phyloP scores from a whole-genome alignment of 2,888 invertebrate genomes.

The Aethes cnicana region DNA sequence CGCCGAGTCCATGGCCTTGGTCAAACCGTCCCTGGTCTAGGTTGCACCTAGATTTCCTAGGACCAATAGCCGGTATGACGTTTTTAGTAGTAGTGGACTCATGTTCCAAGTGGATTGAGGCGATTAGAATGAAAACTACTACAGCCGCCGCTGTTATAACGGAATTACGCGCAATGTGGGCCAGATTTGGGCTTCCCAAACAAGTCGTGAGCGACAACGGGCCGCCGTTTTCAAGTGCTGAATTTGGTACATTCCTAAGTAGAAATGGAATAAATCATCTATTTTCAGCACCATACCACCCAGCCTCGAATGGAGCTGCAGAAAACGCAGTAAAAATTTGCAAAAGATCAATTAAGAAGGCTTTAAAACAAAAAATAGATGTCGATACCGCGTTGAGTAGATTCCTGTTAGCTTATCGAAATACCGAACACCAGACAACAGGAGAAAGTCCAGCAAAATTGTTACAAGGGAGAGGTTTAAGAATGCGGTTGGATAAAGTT shows the following conservation, averaged over 20 bases:
- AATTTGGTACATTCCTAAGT: constrained; percentile 6
- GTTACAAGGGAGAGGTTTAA: not conserved
- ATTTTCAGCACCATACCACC: constrained; percentile 22
- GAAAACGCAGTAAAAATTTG: not conserved
- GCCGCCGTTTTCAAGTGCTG: constrained; percentile 8
- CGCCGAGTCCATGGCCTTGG: too few relatives aligned
- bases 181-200: not conserved
- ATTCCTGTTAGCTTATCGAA: not conserved
- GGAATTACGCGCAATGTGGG: not conserved
- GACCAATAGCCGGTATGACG: not conserved
- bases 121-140: not conserved
- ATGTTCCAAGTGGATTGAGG: constrained; percentile 1
- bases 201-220: not conserved
- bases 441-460: not conserved
- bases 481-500: not conserved
- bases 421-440: not conserved
- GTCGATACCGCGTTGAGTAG: not conserved
- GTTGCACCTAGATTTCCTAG: not conserved
- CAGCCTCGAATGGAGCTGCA: constrained; percentile 22
- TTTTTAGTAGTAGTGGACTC: not conserved
- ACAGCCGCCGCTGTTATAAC: not conserved
- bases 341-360: not conserved
- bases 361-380: not conserved
- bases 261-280: constrained; percentile 8
- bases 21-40: constrained; percentile 5